phyloP scores from a whole-genome alignment of 2,888 invertebrate genomes.

The Meiosimyza platycephala region DNA sequence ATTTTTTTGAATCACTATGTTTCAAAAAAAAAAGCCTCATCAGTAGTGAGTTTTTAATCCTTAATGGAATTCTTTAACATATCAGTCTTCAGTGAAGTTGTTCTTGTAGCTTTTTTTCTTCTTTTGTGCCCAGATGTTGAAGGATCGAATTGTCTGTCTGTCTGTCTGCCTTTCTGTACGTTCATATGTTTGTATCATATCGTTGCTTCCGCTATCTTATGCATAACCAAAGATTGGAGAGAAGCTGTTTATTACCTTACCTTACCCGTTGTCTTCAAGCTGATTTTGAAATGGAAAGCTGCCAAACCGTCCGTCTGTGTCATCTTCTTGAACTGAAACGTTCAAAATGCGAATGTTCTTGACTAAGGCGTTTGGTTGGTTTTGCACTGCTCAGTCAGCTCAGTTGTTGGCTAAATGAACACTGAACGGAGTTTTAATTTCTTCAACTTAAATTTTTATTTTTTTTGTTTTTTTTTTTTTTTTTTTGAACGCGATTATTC shows the following conservation, averaged over 20 bases:
- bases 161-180: constrained; percentile 14
- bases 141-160: constrained; percentile 16
- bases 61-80: constrained; percentile 45
- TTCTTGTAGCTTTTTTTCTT: background rate
- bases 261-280: constrained; percentile 32
- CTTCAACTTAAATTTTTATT: constrained; percentile 8
- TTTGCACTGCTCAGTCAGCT: background rate
- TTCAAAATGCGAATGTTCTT: background rate
- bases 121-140: constrained; percentile 11
- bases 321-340: background rate
- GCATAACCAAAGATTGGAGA: background rate
- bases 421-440: constrained; percentile 3
- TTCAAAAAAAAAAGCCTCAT: background rate
- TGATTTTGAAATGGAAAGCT: constrained; percentile 38
- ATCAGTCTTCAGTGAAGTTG: background rate
- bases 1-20: background rate
- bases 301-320: constrained; percentile 27
- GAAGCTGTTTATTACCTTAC: background rate
- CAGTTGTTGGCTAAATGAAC: background rate
- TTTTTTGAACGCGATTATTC: constrained; percentile 26
- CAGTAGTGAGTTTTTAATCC: constrained; percentile 44
- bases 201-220: constrained; percentile 39
- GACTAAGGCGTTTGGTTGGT: background rate
- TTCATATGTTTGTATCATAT: constrained; percentile 36
- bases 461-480: constrained; percentile 11